Evolutionary conservation across 37 sponge, comb jelly and placozoan genomes (phyloP).

Genomic region (Hormiphora californensis): DNA sequence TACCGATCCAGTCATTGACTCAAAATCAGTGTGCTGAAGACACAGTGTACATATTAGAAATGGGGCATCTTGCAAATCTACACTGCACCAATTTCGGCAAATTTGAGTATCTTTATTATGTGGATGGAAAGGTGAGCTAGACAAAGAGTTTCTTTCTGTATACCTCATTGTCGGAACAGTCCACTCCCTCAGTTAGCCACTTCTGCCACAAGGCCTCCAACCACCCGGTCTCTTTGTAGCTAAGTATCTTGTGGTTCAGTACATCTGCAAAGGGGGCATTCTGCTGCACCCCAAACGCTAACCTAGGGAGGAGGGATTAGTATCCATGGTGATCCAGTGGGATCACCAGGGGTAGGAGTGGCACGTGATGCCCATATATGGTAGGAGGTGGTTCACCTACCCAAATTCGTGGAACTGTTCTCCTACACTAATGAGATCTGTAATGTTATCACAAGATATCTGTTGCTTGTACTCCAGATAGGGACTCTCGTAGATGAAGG

Average conservation of each 20-base stretch:
- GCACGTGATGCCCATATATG: too few relatives aligned
- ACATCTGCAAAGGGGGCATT: conserved; percentile 1
- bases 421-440: neutral
- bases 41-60: neutral
- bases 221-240: neutral
- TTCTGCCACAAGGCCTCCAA: conserved; percentile 19
- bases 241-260: conserved; percentile 8
- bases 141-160: too few relatives aligned
- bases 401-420: conserved; percentile 6
- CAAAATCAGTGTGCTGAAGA: neutral
- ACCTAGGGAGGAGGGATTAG: neutral
- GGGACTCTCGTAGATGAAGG: conserved; percentile 12
- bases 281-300: neutral
- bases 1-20: neutral
- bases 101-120: too few relatives aligned
- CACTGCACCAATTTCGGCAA: too few relatives aligned
- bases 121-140: too few relatives aligned
- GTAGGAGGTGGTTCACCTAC: too few relatives aligned
- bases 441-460: neutral
- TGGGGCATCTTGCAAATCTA: neutral
- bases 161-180: neutral
- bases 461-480: conserved; percentile 12
- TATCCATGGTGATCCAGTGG: neutral
- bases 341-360: too few relatives aligned
- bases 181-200: conserved; percentile 9